A percentile compares a stretch with the other conserved stretches of the same genome.
These are phyloP conservation scores for Macrosteles quadrilineatus DNA, from an alignment of 1,140 invertebrate genomes.

Conservation along the genomic window DNA sequence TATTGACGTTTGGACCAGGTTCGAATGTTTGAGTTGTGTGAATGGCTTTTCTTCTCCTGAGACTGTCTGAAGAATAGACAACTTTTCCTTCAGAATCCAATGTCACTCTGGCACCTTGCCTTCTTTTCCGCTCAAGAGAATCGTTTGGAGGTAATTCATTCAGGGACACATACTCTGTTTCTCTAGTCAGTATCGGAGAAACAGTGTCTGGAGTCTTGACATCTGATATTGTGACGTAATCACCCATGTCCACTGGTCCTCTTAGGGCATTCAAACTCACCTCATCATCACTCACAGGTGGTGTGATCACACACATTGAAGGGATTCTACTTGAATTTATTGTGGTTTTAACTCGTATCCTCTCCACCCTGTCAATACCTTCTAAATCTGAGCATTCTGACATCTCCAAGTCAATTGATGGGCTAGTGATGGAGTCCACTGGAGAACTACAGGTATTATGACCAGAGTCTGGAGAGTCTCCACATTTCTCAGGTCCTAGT, in stretches of 20 bases:
- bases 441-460: constrained; percentile 80
- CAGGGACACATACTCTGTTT: constrained; percentile 77
- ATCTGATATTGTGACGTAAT: constrained; percentile 83
- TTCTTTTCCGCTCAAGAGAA: constrained; percentile 44
- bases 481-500: constrained; percentile 40
- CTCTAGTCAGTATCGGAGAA: constrained; percentile 51
- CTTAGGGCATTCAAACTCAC: constrained; percentile 45
- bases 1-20: constrained; percentile 57
- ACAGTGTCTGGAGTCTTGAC: constrained; percentile 69
- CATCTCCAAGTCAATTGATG: constrained; percentile 69
- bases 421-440: constrained; percentile 70
- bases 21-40: constrained; percentile 80
- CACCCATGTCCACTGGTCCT: constrained; percentile 59
- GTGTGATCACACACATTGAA: constrained; percentile 90
- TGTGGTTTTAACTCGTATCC: constrained; percentile 81
- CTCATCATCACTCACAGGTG: constrained; percentile 84
- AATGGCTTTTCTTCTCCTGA: constrained; percentile 75
- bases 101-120: constrained; percentile 77
- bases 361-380: constrained; percentile 76
- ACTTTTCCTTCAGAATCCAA: constrained; percentile 87
- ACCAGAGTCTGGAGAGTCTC: constrained; percentile 65
- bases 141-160: constrained; percentile 62
- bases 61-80: constrained; percentile 85
- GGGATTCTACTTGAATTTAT: constrained; percentile 86
- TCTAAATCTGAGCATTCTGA: constrained; percentile 84